phyloP scores from a whole-genome alignment of 2,797 vertebrate genomes.

The Poeciliopsis presidionis region DNA sequence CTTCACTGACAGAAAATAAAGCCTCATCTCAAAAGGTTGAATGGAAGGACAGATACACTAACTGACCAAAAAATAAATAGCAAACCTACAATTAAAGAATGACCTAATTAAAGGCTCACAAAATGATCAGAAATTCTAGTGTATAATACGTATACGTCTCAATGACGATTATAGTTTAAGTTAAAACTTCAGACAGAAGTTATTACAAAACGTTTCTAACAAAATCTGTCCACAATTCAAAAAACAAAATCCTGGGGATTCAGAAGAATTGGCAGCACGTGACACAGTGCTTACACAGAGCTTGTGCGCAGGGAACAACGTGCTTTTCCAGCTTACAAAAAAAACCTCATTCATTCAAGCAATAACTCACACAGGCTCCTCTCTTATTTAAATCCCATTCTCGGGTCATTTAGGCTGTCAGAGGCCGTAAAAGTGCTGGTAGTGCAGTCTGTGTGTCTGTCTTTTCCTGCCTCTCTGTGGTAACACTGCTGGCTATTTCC shows the following conservation, averaged over 20 bases:
- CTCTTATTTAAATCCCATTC: constrained; percentile 57
- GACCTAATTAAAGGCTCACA: too few species aligned
- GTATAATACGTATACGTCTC: background rate
- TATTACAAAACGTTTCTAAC: constrained; percentile 10
- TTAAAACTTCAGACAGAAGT: constrained; percentile 42
- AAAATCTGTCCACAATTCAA: constrained; percentile 1
- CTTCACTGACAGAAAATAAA: background rate
- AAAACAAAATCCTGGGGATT: background rate
- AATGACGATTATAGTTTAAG: background rate
- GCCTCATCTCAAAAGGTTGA: background rate
- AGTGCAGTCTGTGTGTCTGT: constrained; percentile 67
- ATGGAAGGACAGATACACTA: background rate
- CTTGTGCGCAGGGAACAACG: constrained; percentile 8
- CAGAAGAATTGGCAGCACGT: background rate
- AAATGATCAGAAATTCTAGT: background rate
- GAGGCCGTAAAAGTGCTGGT: constrained; percentile 66
- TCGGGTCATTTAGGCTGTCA: constrained; percentile 63
- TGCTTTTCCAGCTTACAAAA: constrained; percentile 26
- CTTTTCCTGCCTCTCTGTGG: constrained; percentile 62
- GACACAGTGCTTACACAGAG: constrained; percentile 21
- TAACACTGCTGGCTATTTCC: constrained; percentile 67
- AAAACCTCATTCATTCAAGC: constrained; percentile 27
- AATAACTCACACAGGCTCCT: constrained; percentile 52
- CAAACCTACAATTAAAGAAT: background rate
- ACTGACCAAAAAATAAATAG: background rate